Evolutionary conservation across 2,888 invertebrate species (phyloP).

Genomic region (Autographa pulchrina): DNA sequence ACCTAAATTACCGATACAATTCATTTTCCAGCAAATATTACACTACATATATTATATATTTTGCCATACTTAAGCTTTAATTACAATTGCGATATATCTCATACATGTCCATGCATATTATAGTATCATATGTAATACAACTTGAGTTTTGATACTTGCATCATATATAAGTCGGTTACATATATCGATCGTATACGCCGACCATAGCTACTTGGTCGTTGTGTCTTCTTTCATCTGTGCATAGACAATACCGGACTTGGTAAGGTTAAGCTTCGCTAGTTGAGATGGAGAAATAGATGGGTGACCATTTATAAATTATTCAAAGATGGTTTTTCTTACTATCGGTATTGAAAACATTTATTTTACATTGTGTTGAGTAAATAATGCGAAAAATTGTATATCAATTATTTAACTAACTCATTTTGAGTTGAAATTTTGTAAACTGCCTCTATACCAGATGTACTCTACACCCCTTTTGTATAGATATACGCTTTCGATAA

Average conservation of each 20-base stretch:
- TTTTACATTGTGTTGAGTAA: too few species aligned
- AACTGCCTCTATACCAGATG: too few species aligned
- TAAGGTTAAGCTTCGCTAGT: neutral
- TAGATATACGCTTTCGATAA: too few species aligned
- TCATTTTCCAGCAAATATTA: too few species aligned
- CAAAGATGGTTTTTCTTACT: too few species aligned
- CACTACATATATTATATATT: neutral
- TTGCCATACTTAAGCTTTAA: neutral
- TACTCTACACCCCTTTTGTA: too few species aligned
- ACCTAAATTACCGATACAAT: too few species aligned
- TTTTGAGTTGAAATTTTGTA: too few species aligned
- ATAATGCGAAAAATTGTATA: too few species aligned
- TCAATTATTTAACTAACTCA: too few species aligned
- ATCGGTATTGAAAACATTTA: too few species aligned
- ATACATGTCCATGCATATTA: slow-evolving; percentile 11
- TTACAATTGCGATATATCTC: neutral
- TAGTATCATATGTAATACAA: slow-evolving; percentile 6
- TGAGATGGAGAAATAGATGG: neutral
- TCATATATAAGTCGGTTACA: slow-evolving; percentile 12
- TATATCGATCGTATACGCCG: slow-evolving; percentile 9
- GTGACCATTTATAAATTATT: neutral
- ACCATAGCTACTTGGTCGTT: slow-evolving; percentile 16
- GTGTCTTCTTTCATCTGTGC: slow-evolving; percentile 25
- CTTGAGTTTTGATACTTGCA: slow-evolving; percentile 26
- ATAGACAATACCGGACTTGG: neutral